Evolutionary conservation across 2,888 invertebrate species (phyloP), one percentile per base, ranked within the genome.

Genomic region (Monoplex corrugatus): DNA sequence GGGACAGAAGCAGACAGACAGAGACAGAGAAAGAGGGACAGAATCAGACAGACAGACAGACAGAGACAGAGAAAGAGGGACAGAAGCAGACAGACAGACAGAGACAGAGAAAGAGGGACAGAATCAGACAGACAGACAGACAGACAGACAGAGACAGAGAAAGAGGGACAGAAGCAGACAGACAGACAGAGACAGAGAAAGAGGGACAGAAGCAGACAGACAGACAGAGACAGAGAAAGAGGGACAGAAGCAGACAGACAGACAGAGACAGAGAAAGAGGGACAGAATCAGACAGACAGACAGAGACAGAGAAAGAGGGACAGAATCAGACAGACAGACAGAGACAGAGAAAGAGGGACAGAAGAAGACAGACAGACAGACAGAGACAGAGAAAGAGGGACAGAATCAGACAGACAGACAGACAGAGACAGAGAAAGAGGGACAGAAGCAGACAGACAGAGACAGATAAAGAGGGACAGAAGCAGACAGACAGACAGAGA

Each of bases 301-400:
- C n/a, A n/a, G n/a, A n/a, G n/a, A n/a, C n/a, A n/a, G n/a, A n/a
- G n/a, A n/a, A n/a, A n/a, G n/a, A n/a, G n/a, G n/a, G n/a, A n/a
- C n/a, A n/a, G n/a, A n/a, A n/a, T n/a, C n/a, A n/a, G n/a, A n/a
- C n/a, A n/a, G n/a, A n/a, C n/a, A n/a, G n/a, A n/a, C n/a, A n/a
- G 50, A 50, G 50, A 50, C 13, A 50, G 50, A 50, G n/a, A 8
- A 8, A 35, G 0, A 45, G 40, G n/a, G n/a, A n/a, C n/a, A n/a
- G n/a, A n/a, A n/a, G n/a, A n/a, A n/a, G n/a, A n/a, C n/a, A n/a
- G n/a, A n/a, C n/a, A 68, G 63, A 45, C 16, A 57, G 50, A 50
- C n/a, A 1, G 63, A 86, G 3, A 86, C 50, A 86, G 63, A 57
- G 57, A 86, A 57, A 50, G 86, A 86, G 38, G n/a, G 86, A 68